phyloP scores from a whole-genome alignment of 2,888 invertebrate species.

The Oxystoma pomonae region DNA sequence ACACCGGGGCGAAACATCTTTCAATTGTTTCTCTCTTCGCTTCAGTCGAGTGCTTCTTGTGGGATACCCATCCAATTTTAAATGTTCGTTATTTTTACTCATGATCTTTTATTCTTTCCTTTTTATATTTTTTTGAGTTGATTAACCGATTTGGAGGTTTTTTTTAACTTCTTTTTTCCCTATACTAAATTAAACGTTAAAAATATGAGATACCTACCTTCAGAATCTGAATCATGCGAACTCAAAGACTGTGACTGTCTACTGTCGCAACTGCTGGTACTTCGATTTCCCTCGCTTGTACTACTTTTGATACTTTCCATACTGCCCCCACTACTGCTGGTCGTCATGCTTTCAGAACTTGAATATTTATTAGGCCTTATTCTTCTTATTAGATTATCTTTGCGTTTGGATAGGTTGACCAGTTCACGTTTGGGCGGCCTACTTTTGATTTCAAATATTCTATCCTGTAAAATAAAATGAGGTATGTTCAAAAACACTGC shows the following conservation, averaged over 20 bases:
- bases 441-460: conserved; percentile 61
- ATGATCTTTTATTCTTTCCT: no score
- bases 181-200: background rate
- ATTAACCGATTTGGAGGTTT: no score
- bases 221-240: conserved; percentile 82
- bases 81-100: no score
- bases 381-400: conserved; percentile 56
- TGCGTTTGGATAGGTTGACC: conserved; percentile 39
- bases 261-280: conserved; percentile 81
- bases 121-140: no score
- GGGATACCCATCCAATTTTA: no score
- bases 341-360: conserved; percentile 84
- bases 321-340: conserved; percentile 82
- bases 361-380: conserved; percentile 59
- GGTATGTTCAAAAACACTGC: no score
- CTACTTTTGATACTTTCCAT: conserved; percentile 85
- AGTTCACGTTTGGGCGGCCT: conserved; percentile 45
- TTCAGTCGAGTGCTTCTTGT: no score
- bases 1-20: no score
- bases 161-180: no score
- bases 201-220: conserved; percentile 48
- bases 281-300: conserved; percentile 82
- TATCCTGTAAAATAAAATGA: conserved; percentile 52
- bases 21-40: no score
- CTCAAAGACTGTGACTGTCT: conserved; percentile 79